Evolutionary conservation across 2,113 vertebrate species (phyloP).

Genomic region (Pollimyrus isidori): DNA sequence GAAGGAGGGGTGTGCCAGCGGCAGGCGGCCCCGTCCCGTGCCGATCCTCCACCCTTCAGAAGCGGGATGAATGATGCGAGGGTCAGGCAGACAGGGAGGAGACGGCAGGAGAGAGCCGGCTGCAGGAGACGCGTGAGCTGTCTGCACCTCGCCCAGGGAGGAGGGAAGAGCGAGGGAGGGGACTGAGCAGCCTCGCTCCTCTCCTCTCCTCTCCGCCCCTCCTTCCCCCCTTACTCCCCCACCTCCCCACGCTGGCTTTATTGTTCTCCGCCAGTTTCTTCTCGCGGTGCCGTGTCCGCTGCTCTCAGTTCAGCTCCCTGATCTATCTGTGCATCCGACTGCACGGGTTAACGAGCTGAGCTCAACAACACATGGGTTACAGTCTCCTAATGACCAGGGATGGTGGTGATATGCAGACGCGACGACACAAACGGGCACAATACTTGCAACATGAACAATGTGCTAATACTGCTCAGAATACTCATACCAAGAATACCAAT

Average conservation of each 20-base stretch:
- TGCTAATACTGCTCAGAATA: neutral
- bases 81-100: neutral
- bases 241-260: neutral
- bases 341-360: neutral
- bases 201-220: neutral
- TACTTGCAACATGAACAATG: neutral
- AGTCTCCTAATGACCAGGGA: neutral
- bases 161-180: neutral
- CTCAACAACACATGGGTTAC: neutral
- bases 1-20: neutral
- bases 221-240: neutral
- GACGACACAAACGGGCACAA: neutral
- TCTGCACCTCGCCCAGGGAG: slow-evolving; percentile 11
- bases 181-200: neutral
- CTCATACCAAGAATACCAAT: neutral
- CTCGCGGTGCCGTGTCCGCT: neutral
- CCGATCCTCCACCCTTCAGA: neutral
- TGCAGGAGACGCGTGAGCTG: slow-evolving; percentile 3
- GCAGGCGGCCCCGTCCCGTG: neutral
- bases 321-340: neutral
- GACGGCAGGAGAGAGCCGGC: neutral
- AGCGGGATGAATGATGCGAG: neutral
- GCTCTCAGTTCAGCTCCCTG: neutral
- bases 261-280: neutral
- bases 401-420: neutral